Conservation (phyloP, 2,888 invertebrate species). For the Spisula subtruncata region DNA sequence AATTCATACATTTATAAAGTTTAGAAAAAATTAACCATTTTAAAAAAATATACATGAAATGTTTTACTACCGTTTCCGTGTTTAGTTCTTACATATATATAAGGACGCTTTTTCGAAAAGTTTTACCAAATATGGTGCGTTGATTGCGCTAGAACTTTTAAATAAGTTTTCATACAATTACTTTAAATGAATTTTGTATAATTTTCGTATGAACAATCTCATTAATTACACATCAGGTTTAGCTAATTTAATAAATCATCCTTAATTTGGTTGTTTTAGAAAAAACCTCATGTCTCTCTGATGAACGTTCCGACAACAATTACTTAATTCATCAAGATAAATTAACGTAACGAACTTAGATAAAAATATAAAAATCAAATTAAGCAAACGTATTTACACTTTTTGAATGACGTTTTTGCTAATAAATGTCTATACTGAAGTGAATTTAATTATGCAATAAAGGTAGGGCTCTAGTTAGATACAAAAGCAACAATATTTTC, state of each 20-base stretch:
- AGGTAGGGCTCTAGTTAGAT: constrained; percentile 40
- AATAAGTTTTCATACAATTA: neutral
- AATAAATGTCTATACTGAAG: constrained; percentile 32
- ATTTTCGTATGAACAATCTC: neutral
- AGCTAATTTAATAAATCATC: neutral
- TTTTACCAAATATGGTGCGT: neutral
- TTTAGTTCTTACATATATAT: too few relatives aligned
- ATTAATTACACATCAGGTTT: neutral
- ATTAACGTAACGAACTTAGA: neutral
- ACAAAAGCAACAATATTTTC: constrained; percentile 13
- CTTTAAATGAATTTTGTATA: neutral
- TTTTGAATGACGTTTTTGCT: constrained; percentile 19
- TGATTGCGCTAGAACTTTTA: neutral
- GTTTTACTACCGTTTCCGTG: too few relatives aligned
- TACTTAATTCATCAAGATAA: neutral
- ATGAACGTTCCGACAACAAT: neutral
- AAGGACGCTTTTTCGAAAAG: neutral
- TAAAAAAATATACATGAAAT: too few relatives aligned
- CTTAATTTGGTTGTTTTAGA: neutral
- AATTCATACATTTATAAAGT: too few relatives aligned
- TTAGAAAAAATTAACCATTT: too few relatives aligned
- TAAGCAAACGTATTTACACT: constrained; percentile 5
- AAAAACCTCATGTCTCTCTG: neutral
- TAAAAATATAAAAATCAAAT: constrained; percentile 40
- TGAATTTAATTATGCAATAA: constrained; percentile 44